These are phyloP conservation scores for Pseudolaguvia tuberculata DNA, from an alignment of 2,113 vertebrate species.

Conservation along the genomic window DNA sequence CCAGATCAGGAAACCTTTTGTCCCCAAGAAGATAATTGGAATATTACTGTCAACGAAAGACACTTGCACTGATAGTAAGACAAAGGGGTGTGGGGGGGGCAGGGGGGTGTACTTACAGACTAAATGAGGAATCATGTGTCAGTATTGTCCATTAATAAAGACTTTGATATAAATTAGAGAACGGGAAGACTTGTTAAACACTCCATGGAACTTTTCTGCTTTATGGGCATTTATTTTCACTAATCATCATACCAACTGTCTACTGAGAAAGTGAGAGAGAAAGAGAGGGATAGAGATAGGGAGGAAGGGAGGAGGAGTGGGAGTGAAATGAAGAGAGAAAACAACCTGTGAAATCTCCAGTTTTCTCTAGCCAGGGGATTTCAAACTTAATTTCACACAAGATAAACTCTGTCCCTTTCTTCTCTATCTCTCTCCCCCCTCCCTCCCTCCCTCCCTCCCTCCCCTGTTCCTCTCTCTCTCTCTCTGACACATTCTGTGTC, in stretches of 20 bases:
- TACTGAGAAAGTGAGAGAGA: neutral
- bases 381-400: conserved; percentile 72
- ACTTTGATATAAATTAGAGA: neutral
- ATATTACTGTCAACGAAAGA: neutral
- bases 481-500: neutral
- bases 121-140: neutral
- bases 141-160: neutral
- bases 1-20: no score
- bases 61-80: neutral
- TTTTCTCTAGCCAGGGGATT: conserved; percentile 59
- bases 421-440: conserved; percentile 8
- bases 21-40: neutral
- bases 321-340: conserved; percentile 1
- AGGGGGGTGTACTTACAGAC: neutral
- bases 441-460: neutral
- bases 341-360: conserved; percentile 57
- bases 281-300: no score
- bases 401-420: conserved; percentile 58
- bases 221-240: neutral
- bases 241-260: conserved; percentile 16
- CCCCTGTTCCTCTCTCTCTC: conserved; percentile 7
- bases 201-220: neutral
- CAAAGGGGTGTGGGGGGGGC: neutral
- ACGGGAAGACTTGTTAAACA: neutral
- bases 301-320: neutral